These are phyloP conservation scores for Anguilla pacifica DNA, from an alignment of 2,797 vertebrate genomes.

Conservation along the genomic window DNA sequence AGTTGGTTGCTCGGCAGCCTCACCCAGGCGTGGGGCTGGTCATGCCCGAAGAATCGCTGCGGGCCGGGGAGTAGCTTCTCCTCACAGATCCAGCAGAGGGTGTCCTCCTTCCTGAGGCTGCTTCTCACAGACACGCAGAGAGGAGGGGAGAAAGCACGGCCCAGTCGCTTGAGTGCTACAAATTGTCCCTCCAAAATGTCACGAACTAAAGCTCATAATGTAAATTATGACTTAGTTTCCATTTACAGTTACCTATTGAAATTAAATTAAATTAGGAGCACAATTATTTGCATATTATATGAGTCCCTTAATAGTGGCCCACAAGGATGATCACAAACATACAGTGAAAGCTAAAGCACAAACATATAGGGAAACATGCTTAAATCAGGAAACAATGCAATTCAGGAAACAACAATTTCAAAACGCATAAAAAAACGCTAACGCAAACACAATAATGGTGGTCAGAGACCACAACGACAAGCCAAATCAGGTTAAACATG, in stretches of 20 bases:
- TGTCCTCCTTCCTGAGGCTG: conserved; percentile 74
- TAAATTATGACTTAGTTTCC: neutral
- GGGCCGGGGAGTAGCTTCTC: conserved; percentile 72
- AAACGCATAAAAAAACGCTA: neutral
- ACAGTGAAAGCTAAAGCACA: no score
- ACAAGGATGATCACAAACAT: no score
- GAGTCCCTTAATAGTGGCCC: no score
- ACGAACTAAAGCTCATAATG: neutral
- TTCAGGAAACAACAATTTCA: no score
- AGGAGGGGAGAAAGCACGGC: conserved; percentile 25
- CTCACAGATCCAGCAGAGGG: conserved; percentile 68
- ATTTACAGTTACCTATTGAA: neutral
- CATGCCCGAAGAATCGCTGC: conserved; percentile 65
- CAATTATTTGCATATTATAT: neutral
- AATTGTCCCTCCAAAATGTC: neutral
- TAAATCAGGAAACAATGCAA: no score
- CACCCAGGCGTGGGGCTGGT: conserved; percentile 81
- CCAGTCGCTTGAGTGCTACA: neutral
- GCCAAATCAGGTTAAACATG: neutral
- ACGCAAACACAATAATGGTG: neutral
- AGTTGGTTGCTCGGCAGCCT: conserved; percentile 46
- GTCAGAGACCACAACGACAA: neutral
- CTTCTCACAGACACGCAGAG: conserved; percentile 61
- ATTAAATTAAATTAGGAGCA: neutral
- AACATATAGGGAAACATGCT: no score